Conservation (phyloP, 1,140 invertebrate genomes). For the Pectinophora gossypiella region DNA sequence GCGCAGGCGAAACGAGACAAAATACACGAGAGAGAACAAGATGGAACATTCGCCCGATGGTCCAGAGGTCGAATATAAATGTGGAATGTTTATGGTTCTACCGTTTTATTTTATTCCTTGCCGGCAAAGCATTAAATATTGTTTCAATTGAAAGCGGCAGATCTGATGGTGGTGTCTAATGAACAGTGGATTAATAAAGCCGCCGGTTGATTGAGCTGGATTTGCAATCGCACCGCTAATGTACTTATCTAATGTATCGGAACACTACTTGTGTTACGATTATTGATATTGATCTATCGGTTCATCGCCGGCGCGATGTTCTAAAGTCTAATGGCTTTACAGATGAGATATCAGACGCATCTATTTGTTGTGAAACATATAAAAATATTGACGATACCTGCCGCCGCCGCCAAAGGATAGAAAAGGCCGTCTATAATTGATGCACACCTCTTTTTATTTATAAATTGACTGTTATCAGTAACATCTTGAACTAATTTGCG, state of each 20-base stretch:
- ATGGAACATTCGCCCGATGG: slow-evolving; percentile 41
- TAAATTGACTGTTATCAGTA: no score
- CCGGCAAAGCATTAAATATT: slow-evolving; percentile 68
- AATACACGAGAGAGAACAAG: slow-evolving; percentile 29
- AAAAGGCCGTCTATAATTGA: no score
- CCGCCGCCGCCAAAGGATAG: not conserved
- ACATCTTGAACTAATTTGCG: no score
- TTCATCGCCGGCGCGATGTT: not conserved
- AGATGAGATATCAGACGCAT: not conserved
- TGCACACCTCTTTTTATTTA: no score
- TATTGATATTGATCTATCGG: slow-evolving; percentile 26
- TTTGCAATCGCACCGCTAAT: slow-evolving; percentile 38
- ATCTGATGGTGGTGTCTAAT: slow-evolving; percentile 58
- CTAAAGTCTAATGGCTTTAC: not conserved
- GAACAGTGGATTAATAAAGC: slow-evolving; percentile 55
- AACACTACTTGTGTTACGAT: slow-evolving; percentile 55
- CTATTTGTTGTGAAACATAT: not conserved
- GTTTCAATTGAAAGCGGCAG: slow-evolving; percentile 71
- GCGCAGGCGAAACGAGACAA: slow-evolving; percentile 49
- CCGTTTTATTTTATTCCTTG: slow-evolving; percentile 70
- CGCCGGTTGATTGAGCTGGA: slow-evolving; percentile 51
- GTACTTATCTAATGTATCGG: slow-evolving; percentile 22
- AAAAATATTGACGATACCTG: not conserved
- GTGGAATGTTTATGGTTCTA: slow-evolving; percentile 74
- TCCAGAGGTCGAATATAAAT: slow-evolving; percentile 71